Conservation (phyloP, 2,888 invertebrate genomes). For the Crocallis elinguaria region DNA sequence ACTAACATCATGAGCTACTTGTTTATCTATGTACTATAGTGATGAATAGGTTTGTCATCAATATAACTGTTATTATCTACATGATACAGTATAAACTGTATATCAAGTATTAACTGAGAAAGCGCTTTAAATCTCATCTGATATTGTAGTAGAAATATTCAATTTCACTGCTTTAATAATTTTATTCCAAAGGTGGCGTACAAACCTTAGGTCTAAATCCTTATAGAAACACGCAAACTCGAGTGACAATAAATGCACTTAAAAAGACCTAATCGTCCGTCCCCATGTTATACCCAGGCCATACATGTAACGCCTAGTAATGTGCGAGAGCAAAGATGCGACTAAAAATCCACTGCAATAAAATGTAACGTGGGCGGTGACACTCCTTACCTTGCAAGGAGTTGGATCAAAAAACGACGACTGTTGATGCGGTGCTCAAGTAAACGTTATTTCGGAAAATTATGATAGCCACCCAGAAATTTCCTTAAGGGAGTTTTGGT, state of each 20-base stretch:
- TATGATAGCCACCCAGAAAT: conserved; percentile 50
- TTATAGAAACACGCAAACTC: not conserved
- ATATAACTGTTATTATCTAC: no score
- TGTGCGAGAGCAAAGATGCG: conserved; percentile 53
- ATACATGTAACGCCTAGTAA: conserved; percentile 38
- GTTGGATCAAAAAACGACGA: conserved; percentile 52
- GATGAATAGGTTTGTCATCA: no score
- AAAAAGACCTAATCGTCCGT: conserved; percentile 25
- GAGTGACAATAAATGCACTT: conserved; percentile 6
- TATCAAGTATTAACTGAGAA: no score
- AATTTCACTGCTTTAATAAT: no score
- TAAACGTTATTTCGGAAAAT: conserved; percentile 55
- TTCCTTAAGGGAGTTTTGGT: no score
- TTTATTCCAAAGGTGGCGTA: no score
- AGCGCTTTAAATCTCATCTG: no score
- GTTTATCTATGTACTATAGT: no score
- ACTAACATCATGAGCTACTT: no score
- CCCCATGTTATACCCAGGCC: conserved; percentile 19
- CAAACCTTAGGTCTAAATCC: no score
- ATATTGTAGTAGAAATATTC: no score
- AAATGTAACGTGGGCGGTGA: conserved; percentile 60
- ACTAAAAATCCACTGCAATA: conserved; percentile 52
- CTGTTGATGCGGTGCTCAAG: conserved; percentile 50
- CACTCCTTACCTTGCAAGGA: conserved; percentile 55
- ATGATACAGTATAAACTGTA: no score